These are phyloP conservation scores for Athrips mouffetella DNA, from an alignment of 2,888 invertebrate genomes.

Conservation along the genomic window DNA sequence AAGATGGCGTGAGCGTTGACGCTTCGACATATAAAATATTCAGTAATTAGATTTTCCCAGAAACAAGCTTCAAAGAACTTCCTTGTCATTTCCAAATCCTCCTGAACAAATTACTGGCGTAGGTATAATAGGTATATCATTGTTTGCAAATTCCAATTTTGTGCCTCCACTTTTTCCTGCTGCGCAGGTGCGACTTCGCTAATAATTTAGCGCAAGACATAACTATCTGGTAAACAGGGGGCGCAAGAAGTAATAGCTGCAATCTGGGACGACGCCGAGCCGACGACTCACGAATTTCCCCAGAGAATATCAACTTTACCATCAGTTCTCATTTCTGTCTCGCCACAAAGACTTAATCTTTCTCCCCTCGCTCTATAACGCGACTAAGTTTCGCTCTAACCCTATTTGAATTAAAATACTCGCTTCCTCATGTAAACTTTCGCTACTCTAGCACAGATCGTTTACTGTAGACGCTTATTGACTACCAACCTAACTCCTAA, in stretches of 20 bases:
- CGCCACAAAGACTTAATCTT: conserved; percentile 10
- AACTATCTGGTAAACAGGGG: conserved; percentile 70
- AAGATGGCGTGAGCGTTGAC: too few relatives aligned
- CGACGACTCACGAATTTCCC: conserved; percentile 61
- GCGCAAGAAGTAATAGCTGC: conserved; percentile 67
- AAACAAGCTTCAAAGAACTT: too few relatives aligned
- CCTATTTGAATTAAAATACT: conserved; percentile 10
- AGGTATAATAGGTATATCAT: conserved; percentile 28
- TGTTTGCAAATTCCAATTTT: conserved; percentile 50
- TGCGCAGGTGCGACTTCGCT: conserved; percentile 45
- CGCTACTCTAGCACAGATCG: background rate
- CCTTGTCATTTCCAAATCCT: too few relatives aligned
- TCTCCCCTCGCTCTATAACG: conserved; percentile 5
- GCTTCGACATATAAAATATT: too few relatives aligned
- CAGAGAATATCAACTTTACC: conserved; percentile 47
- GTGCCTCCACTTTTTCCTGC: conserved; percentile 45
- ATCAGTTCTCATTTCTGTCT: conserved; percentile 32
- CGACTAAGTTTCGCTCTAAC: conserved; percentile 7
- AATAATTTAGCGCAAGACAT: conserved; percentile 61
- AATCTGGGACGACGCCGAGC: conserved; percentile 60
- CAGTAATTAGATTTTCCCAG: too few relatives aligned
- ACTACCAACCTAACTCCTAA: too few relatives aligned
- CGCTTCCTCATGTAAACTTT: conserved; percentile 3
- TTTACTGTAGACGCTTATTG: background rate
- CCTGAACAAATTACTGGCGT: too few relatives aligned